Evolutionary conservation across 1,140 invertebrate species (phyloP).

Genomic region (Penaeus chinensis): DNA sequence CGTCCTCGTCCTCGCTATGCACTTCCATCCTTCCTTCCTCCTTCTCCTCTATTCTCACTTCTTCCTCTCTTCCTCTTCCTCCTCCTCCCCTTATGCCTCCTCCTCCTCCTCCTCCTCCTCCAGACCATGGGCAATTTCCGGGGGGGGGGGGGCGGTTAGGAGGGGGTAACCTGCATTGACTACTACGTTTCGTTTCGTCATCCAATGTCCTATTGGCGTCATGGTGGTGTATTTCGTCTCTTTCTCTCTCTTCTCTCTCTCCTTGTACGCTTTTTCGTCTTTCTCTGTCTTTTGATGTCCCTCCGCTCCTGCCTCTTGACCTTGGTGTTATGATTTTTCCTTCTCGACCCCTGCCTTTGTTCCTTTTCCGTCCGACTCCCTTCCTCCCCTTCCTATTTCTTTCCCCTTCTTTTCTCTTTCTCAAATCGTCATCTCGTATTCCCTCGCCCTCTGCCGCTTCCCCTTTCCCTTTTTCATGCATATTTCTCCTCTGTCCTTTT

Average conservation of each 20-base stretch:
- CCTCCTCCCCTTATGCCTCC: background rate
- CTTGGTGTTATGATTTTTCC: background rate
- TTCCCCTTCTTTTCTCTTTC: background rate
- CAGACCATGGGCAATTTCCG: too few species aligned
- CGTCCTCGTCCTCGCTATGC: background rate
- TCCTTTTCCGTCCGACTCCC: conserved; percentile 1
- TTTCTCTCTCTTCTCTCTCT: conserved; percentile 7
- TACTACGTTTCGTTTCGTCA: too few species aligned
- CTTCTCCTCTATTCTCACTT: background rate
- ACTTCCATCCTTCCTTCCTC: background rate
- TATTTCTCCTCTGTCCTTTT: background rate
- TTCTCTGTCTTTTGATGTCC: background rate
- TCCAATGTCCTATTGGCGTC: too few species aligned
- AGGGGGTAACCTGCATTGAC: too few species aligned
- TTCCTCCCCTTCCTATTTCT: background rate
- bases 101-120: background rate
- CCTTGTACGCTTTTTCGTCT: too few species aligned
- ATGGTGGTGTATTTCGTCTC: background rate
- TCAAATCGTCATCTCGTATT: background rate
- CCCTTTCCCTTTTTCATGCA: background rate
- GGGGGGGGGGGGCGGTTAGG: too few species aligned
- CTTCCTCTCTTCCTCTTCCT: background rate
- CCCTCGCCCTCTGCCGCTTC: background rate
- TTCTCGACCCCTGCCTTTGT: background rate
- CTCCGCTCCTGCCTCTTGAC: background rate